Evolutionary conservation across 1,140 invertebrate genomes (phyloP).

Genomic region (Zaprionus taronus): DNA sequence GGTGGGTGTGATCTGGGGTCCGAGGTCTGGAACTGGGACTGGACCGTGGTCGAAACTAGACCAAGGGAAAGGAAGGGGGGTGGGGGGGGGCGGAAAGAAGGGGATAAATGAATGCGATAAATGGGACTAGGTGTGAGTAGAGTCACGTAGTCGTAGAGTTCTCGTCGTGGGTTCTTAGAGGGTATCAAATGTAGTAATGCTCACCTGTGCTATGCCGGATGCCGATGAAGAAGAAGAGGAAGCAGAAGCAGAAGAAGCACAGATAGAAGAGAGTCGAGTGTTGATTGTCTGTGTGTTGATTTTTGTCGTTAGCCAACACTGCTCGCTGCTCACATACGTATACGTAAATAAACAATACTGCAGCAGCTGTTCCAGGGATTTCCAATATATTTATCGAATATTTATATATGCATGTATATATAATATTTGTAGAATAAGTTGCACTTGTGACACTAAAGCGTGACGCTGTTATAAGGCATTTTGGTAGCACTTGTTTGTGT

Average conservation of each 20-base stretch:
- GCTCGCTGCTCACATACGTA: neutral
- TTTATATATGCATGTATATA: constrained; percentile 15
- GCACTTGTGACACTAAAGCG: constrained; percentile 79
- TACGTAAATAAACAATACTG: constrained; percentile 7
- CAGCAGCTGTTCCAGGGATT: constrained; percentile 12
- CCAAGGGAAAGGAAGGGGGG: neutral
- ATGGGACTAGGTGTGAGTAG: constrained; percentile 35
- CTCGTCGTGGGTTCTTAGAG: neutral
- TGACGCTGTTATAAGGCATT: constrained; percentile 76
- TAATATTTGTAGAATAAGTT: constrained; percentile 22
- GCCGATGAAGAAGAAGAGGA: constrained; percentile 21
- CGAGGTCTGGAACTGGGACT: neutral
- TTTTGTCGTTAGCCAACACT: constrained; percentile 40
- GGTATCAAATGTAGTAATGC: neutral
- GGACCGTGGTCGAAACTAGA: too few relatives aligned
- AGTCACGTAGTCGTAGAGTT: constrained; percentile 41
- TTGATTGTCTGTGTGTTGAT: constrained; percentile 43
- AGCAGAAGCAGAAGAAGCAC: neutral
- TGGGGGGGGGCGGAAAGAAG: neutral
- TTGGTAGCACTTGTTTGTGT: constrained; percentile 58
- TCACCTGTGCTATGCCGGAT: constrained; percentile 38
- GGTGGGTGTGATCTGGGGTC: neutral
- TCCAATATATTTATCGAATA: neutral
- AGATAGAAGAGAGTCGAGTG: constrained; percentile 6
- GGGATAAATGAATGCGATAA: constrained; percentile 30